phyloP scores from a whole-genome alignment of 2,113 vertebrate genomes.

The Apistogramma diplotaenia region DNA sequence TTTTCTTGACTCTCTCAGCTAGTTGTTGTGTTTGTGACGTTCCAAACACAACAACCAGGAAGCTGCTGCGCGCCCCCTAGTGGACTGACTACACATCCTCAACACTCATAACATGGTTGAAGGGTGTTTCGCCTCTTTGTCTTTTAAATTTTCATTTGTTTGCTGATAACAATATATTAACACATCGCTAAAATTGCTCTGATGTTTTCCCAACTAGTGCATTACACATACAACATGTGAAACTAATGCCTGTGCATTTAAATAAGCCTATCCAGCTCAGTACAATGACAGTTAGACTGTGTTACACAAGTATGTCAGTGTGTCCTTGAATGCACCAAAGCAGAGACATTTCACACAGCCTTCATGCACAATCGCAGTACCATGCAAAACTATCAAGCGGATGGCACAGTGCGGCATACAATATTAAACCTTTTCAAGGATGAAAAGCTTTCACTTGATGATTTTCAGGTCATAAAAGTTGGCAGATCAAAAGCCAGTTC shows the following conservation, averaged over 20 bases:
- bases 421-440: background rate
- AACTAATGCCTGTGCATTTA: background rate
- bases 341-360: background rate
- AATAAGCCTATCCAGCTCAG: background rate
- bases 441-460: background rate
- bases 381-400: background rate
- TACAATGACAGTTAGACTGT: too few species aligned
- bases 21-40: background rate
- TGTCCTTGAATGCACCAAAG: background rate
- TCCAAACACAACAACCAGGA: background rate
- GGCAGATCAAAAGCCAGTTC: background rate
- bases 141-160: background rate
- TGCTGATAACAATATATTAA: background rate
- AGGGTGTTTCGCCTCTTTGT: background rate
- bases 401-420: background rate
- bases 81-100: background rate
- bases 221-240: fast-evolving
- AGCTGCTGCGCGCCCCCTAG: background rate
- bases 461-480: background rate
- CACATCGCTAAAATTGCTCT: too few species aligned
- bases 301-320: background rate
- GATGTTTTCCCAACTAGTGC: too few species aligned
- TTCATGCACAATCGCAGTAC: background rate
- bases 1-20: background rate
- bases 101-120: too few species aligned